Evolutionary conservation across 1,140 invertebrate genomes (phyloP), one percentile per base, ranked within the genome.

Genomic region (Penaeus indicus): DNA sequence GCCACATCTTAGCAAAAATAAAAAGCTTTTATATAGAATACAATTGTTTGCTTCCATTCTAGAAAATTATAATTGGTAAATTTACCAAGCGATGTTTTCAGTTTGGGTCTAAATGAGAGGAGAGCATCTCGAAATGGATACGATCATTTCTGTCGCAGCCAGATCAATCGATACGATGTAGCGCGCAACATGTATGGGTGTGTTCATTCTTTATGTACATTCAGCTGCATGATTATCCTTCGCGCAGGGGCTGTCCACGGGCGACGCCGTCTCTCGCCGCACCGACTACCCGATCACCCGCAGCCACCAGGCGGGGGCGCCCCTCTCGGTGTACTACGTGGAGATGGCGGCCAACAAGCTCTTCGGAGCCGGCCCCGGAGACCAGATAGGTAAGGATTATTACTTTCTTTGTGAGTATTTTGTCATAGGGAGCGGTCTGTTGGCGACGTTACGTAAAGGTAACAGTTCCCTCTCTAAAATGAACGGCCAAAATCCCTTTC

Each of bases 271-370:
- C 18, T n/a, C 84, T 27, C 42, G 32, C 3, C 42, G 84, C 1
- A 27, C 69, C n/a, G 38, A 78, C 60, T 85, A 78, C 84, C 54
- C 84, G 10, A 27, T 85, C 1, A 85, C 84, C 3, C 60, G 32
- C n/a, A 60, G n/a, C 60, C 62, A 85, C 38, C n/a, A 78, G 63
- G 81, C 81, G 8, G 84, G 84, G 16, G 32, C 38, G 16, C 19
- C 69, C 18, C 84, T 61, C 32, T 77, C 60, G 11, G 60, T 69
- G 7, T 85, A 32, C 32, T 85, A 85, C 54, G 38, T 85, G 1
- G 84, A 85, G 72, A 85, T 85, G 84, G 84, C 84, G 11, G 84
- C 69, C 60, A 85, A 85, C 72, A 75, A 72, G 25, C 54, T 85
- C n/a, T 60, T 85, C n/a, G 84, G 84, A 21, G 84, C 84, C 25